Evolutionary conservation across 2,113 vertebrate species (phyloP).

Genomic region (Nesoenas mayeri): DNA sequence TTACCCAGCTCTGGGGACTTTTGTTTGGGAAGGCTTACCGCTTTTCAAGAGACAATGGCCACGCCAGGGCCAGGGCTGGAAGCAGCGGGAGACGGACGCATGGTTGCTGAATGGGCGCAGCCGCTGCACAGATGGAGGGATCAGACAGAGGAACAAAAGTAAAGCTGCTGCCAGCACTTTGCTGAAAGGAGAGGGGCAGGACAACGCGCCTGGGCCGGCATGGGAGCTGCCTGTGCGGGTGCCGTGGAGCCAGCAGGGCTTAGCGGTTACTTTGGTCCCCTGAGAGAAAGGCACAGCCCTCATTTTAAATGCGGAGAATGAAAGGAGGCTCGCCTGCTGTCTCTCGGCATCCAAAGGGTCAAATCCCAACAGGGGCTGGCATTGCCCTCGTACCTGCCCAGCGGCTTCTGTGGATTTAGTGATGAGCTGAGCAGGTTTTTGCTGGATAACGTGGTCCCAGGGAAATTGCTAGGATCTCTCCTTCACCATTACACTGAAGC

Average conservation of each 20-base stretch:
- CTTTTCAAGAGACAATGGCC: slow-evolving; percentile 74
- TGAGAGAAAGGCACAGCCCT: neutral
- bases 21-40: slow-evolving; percentile 73
- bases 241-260: neutral
- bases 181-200: slow-evolving; percentile 71
- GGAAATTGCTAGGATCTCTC: neutral
- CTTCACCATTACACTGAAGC: neutral
- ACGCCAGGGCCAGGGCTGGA: neutral
- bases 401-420: neutral
- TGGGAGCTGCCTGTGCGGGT: slow-evolving; percentile 53
- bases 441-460: neutral
- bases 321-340: neutral
- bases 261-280: neutral
- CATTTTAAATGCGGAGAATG: neutral
- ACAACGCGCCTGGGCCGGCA: neutral
- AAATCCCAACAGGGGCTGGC: neutral
- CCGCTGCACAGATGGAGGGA: slow-evolving; percentile 74
- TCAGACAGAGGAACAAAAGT: slow-evolving; percentile 76
- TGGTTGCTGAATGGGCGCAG: slow-evolving; percentile 63
- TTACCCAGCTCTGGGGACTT: slow-evolving; percentile 74
- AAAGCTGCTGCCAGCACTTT: slow-evolving; percentile 78
- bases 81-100: slow-evolving; percentile 17
- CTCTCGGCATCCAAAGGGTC: neutral
- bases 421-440: neutral
- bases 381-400: neutral